Percentiles rank a stretch among this genome's conserved stretches.
phyloP scores from a whole-genome alignment of 2,888 invertebrate species.

The Trissoscelio sp. region DNA sequence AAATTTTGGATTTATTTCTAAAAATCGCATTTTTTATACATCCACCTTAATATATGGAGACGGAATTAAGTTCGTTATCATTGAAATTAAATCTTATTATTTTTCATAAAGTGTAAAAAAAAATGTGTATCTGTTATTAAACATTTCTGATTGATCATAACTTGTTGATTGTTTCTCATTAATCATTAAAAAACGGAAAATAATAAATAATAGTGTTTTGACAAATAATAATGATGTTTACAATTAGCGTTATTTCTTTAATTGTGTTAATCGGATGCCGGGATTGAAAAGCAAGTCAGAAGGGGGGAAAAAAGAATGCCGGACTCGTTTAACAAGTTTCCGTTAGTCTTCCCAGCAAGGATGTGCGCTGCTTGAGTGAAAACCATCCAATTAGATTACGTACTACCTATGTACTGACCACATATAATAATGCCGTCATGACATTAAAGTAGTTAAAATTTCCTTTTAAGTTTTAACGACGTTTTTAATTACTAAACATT shows the following conservation, averaged over 20 bases:
- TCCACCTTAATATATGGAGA: too few species aligned
- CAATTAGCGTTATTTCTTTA: constrained; percentile 5
- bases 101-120: too few species aligned
- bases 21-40: too few species aligned
- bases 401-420: constrained; percentile 60
- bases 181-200: too few species aligned
- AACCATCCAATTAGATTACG: constrained; percentile 70
- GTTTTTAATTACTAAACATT: constrained; percentile 52
- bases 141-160: too few species aligned
- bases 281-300: constrained; percentile 29
- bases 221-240: constrained; percentile 13
- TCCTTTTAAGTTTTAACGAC: constrained; percentile 59
- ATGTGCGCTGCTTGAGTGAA: constrained; percentile 68
- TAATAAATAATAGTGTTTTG: too few species aligned
- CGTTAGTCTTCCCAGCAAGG: constrained; percentile 61
- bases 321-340: constrained; percentile 63
- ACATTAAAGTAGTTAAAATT: constrained; percentile 57
- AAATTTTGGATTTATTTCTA: too few species aligned
- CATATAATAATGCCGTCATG: constrained; percentile 63
- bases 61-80: too few species aligned
- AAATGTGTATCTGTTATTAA: too few species aligned
- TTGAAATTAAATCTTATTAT: too few species aligned
- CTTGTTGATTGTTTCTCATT: too few species aligned
- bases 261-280: constrained; percentile 32
- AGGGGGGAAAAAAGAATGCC: constrained; percentile 43